Percentiles rank a stretch among this genome's conserved stretches.
phyloP scores from a whole-genome alignment of 1,140 invertebrate genomes.

The Micrasema longulum region DNA sequence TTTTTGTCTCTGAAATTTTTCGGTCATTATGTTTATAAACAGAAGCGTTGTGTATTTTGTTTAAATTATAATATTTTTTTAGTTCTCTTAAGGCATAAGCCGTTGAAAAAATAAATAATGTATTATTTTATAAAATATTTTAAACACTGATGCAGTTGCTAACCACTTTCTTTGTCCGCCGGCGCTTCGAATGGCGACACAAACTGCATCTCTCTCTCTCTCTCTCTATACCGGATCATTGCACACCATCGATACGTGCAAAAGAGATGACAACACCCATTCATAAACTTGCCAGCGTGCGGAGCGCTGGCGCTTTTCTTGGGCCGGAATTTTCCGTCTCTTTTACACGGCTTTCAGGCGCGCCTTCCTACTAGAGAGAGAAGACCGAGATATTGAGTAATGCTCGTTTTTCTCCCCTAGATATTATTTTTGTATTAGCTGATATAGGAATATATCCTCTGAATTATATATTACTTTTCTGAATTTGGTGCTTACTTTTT shows the following conservation, averaged over 20 bases:
- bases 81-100: no score
- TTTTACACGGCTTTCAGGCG: neutral
- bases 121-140: no score
- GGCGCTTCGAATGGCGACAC: neutral
- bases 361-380: neutral
- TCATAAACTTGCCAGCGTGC: constrained; percentile 29
- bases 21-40: no score
- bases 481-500: no score
- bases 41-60: no score
- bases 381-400: neutral
- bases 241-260: constrained; percentile 12
- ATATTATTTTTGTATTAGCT: no score
- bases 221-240: constrained; percentile 13
- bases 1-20: no score
- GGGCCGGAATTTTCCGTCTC: neutral
- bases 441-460: no score
- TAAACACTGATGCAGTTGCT: constrained; percentile 11
- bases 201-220: constrained; percentile 22
- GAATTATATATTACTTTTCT: no score
- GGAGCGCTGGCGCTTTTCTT: constrained; percentile 6
- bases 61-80: no score
- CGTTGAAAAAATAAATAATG: no score
- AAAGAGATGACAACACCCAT: constrained; percentile 29
- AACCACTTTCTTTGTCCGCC: neutral
- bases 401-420: no score